These are phyloP conservation scores for Perithous albicinctus DNA, from an alignment of 2,888 invertebrate genomes.

Conservation along the genomic window DNA sequence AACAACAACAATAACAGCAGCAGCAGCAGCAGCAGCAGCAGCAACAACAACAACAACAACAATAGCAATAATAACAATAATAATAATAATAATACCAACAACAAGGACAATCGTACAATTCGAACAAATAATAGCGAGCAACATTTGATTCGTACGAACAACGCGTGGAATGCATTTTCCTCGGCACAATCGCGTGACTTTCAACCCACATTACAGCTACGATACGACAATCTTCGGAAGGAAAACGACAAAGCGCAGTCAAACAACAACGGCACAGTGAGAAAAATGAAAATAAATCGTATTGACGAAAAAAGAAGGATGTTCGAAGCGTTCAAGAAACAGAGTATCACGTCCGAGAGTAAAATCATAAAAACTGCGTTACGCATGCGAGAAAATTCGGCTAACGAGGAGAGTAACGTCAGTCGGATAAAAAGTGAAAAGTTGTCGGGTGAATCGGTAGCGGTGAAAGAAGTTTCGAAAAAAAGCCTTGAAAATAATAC, in stretches of 20 bases:
- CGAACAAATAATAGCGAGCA: constrained; percentile 75
- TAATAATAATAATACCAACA: constrained; percentile 72
- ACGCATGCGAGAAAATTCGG: constrained; percentile 78
- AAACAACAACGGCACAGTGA: constrained; percentile 55
- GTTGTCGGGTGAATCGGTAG: constrained; percentile 71
- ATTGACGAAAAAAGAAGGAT: constrained; percentile 77
- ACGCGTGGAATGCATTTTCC: constrained; percentile 78
- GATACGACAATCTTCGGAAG: constrained; percentile 79
- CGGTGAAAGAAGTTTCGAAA: not conserved
- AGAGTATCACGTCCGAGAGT: constrained; percentile 79
- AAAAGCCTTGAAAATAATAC: constrained; percentile 62
- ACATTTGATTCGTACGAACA: constrained; percentile 77
- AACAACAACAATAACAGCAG: too few relatives aligned
- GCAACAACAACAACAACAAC: too few relatives aligned
- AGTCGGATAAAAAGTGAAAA: not conserved
- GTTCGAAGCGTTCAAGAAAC: constrained; percentile 79
- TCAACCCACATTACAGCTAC: constrained; percentile 74
- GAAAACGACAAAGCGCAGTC: constrained; percentile 67
- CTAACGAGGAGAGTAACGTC: constrained; percentile 38
- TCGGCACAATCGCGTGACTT: constrained; percentile 72
- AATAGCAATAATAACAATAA: constrained; percentile 68
- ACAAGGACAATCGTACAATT: too few relatives aligned
- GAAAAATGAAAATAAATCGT: constrained; percentile 71
- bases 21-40: too few relatives aligned
- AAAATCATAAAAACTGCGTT: constrained; percentile 80